These are phyloP conservation scores for Julus scandinavius DNA, from an alignment of 2,888 invertebrate species.

Conservation along the genomic window DNA sequence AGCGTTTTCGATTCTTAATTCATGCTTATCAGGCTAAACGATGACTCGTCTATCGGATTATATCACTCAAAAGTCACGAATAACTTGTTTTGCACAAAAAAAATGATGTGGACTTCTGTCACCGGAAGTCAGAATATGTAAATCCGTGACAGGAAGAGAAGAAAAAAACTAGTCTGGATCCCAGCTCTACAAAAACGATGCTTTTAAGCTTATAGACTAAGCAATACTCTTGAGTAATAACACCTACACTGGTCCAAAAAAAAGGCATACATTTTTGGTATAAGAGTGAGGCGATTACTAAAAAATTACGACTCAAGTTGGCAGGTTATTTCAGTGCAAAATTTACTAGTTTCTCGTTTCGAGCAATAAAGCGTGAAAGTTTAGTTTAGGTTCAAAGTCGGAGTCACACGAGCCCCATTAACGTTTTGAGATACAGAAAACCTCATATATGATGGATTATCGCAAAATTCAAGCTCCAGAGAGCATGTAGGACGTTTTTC, in stretches of 20 bases:
- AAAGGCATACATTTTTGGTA: not conserved
- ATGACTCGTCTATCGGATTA: no score
- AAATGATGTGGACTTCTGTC: not conserved
- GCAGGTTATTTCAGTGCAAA: not conserved
- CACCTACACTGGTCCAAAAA: not conserved
- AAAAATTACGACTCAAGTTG: not conserved
- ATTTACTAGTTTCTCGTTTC: not conserved
- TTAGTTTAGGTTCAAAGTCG: not conserved
- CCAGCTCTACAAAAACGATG: not conserved
- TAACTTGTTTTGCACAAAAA: not conserved
- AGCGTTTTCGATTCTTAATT: no score
- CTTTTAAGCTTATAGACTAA: not conserved
- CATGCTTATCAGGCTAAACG: no score
- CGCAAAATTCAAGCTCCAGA: not conserved
- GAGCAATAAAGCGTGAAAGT: no score
- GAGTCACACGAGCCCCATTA: no score
- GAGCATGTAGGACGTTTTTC: constrained; percentile 10
- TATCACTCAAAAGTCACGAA: no score
- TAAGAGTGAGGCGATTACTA: not conserved
- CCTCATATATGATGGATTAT: not conserved
- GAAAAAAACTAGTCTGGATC: no score
- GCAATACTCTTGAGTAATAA: not conserved
- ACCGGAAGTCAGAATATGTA: not conserved
- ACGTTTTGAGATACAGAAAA: not conserved
- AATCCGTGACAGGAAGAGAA: not conserved